These are phyloP conservation scores for Oceanodroma tethys DNA, from an alignment of 2,113 vertebrate genomes.

Conservation along the genomic window DNA sequence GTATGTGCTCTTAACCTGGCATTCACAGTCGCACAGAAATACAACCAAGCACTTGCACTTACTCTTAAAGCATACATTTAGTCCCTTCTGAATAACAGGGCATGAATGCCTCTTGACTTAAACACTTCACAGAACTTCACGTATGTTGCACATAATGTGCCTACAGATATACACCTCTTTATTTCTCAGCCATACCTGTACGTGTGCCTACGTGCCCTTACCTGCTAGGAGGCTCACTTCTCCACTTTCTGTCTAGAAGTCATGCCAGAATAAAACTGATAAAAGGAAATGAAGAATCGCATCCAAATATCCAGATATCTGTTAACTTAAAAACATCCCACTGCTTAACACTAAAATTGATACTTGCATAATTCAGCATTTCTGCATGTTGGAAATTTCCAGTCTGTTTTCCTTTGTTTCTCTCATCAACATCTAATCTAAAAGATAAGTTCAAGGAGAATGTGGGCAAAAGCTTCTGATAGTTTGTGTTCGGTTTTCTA, in stretches of 20 bases:
- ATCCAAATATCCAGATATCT: neutral
- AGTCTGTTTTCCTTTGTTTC: neutral
- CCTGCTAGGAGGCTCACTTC: neutral
- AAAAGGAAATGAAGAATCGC: neutral
- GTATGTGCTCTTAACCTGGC: neutral
- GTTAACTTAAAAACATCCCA: neutral
- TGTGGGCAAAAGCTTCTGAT: neutral
- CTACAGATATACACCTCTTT: neutral
- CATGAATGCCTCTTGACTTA: neutral
- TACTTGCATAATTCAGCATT: neutral
- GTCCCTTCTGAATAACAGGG: neutral
- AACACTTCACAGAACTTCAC: neutral
- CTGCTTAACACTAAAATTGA: neutral
- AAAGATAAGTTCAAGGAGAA: neutral
- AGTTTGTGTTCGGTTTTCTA: neutral
- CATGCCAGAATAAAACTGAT: neutral
- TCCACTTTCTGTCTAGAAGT: neutral
- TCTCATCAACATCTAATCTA: neutral
- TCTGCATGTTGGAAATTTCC: neutral
- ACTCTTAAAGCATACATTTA: neutral
- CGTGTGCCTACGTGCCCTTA: neutral
- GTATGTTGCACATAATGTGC: neutral
- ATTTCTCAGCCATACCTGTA: neutral
- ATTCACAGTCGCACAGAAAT: neutral
- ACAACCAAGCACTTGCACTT: neutral